Evolutionary conservation across 2,797 vertebrate species (phyloP), one percentile per base, ranked within the genome.

Genomic region (Propithecus deckenii): DNA sequence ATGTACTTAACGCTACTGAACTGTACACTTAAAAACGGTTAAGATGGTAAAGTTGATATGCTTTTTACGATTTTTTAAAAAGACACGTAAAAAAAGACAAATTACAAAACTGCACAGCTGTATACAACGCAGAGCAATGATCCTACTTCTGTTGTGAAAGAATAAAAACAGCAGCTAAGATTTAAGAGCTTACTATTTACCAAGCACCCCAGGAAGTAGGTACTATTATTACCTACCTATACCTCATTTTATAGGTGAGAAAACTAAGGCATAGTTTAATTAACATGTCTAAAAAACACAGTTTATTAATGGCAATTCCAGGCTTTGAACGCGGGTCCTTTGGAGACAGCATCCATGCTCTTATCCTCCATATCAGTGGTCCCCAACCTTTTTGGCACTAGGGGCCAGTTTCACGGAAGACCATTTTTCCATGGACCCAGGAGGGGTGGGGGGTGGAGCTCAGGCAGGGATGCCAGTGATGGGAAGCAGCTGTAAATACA

Each of bases 201-300:
- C n/a, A 72, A 90, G 14, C n/a, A 32, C 76, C 92, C 17, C 83
- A 88, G 85, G 79, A 91, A 7, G 30, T 35, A 65, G 41, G 35
- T 63, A 91, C 46, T 94, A 86, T 14, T 50, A 97, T 57, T 72
- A 94, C 2, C 35, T 35, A 35, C 35, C 35, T 35, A 71, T 63
- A 75, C 17, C 35, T 22, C 61, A 95, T 94, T 96, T 93, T 94
- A 79, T 52, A 97, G 7, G 85, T 23, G 9, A 95, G 43, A 95
- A 89, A 97, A 88, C 46, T 25, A 50, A 55, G 7, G 28, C 38
- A 80, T 2, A 63, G 30, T 46, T 55, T 22, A 55, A 55, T 67
- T 85, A 46, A 69, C n/a, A 91, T n/a, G 32, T 55, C 23, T 35
- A 87, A 46, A 76, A 93, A 85, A 84, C 46, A 86, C 1, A 78